Evolutionary conservation across 1,140 invertebrate genomes (phyloP), one percentile per base, ranked within the genome.

Genomic region (Aphelenchoides avenae): DNA sequence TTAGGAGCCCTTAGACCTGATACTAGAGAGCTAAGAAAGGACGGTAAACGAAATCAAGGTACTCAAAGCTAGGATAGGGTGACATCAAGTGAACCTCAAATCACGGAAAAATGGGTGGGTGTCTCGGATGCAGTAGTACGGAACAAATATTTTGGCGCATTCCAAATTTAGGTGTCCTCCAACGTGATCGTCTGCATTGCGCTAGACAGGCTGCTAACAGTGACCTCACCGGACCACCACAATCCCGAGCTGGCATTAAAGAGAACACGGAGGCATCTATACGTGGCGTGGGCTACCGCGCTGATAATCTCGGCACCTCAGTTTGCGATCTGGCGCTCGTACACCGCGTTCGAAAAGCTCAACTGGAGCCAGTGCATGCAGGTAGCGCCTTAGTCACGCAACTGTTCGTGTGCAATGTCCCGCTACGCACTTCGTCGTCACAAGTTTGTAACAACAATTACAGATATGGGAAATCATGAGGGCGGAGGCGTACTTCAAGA

Each of bases 181-280:
- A 82, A 52, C 71, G 82, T 61, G 9, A 79, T 85, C 13, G 84
- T 85, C 52, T 84, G 83, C 13, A 84, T 85, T 80, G 84, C 72
- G 1, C 26, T 75, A 5, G 72, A 75, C 49, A 59, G 72, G 15
- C 57, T 75, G 13, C 57, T 75, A 15, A 70, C 74, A 5, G 71
- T 75, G 4, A 29, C 71, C 15, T 66, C 61, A 13, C 55, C 71
- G 30, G 57, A 70, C 7, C 68, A 75, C 53, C 64, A 69, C n/a
- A 56, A 54, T 33, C 73, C 72, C 0, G 65, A 69, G 18, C 43
- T 47, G 46, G 73, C 74, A 7, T 57, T 63, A 22, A 30, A 46
- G 36, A 39, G 72, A 29, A 75, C 70, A 29, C 64, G 55, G 37
- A 44, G 56, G 11, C 73, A 76, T 62, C 52, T 75, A 13, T 36